phyloP scores from a whole-genome alignment of 2,797 vertebrate species.

The Danio kyathit region DNA sequence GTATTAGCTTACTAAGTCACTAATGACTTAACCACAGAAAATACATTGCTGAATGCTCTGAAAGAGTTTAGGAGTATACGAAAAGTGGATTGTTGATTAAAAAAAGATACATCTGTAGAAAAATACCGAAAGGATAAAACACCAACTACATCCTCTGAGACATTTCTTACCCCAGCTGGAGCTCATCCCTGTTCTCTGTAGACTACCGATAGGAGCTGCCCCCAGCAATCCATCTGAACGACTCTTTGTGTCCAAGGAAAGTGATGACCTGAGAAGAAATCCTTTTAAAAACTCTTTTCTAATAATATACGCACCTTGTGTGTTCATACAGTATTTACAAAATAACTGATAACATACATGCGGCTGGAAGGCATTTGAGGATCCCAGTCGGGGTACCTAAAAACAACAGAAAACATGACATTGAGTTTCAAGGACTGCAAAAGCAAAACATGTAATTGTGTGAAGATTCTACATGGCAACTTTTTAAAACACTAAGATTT shows the following conservation, averaged over 20 bases:
- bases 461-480: no score
- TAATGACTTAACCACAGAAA: no score
- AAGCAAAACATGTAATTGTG: neutral
- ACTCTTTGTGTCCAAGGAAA: conserved; percentile 70
- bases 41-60: no score
- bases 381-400: conserved; percentile 84
- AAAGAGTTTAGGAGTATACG: neutral
- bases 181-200: conserved; percentile 64
- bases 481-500: neutral
- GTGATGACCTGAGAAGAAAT: conserved; percentile 62
- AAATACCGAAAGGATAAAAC: neutral
- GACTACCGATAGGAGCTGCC: conserved; percentile 67
- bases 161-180: conserved; percentile 76
- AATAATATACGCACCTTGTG: neutral
- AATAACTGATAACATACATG: conserved; percentile 63
- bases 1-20: neutral
- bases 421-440: neutral
- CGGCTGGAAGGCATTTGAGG: conserved; percentile 71
- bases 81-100: neutral
- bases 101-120: neutral
- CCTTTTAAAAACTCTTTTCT: neutral
- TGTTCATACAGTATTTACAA: neutral
- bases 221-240: conserved; percentile 77
- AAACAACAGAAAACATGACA: conserved; percentile 4
- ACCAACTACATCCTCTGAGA: neutral